Percentiles rank a stretch among this genome's conserved stretches.
Conservation (phyloP, 2,888 invertebrate species). For the Subacronicta megacephala region DNA sequence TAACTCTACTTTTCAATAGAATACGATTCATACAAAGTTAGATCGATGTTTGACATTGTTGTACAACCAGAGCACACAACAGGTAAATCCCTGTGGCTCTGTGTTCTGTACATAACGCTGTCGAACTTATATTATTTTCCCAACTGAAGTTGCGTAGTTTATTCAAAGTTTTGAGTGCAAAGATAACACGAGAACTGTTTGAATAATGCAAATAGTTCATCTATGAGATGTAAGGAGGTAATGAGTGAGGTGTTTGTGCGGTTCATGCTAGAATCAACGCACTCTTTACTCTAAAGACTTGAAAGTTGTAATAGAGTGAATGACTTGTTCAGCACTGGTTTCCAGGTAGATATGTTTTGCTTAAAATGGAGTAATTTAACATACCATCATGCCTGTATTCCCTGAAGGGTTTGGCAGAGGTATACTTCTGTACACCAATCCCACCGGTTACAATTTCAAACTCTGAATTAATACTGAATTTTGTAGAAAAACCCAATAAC, state of each 20-base stretch:
- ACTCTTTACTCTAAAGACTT: slow-evolving; percentile 8
- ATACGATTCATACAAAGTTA: slow-evolving; percentile 56
- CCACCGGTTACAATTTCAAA: too few relatives aligned
- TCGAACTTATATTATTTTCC: slow-evolving; percentile 80
- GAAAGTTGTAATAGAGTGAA: slow-evolving; percentile 17
- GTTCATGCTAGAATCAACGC: slow-evolving; percentile 24
- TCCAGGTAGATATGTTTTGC: too few relatives aligned
- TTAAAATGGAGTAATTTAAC: too few relatives aligned
- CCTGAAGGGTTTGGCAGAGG: too few relatives aligned
- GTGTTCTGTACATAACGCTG: slow-evolving; percentile 59
- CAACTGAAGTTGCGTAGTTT: slow-evolving; percentile 73
- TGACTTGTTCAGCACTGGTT: neutral
- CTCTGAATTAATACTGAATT: too few relatives aligned
- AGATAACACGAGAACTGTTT: slow-evolving; percentile 77
- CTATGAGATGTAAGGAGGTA: slow-evolving; percentile 53
- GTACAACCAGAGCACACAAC: slow-evolving; percentile 60
- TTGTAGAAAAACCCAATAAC: too few relatives aligned
- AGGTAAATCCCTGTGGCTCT: slow-evolving; percentile 66
- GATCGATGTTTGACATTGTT: slow-evolving; percentile 64
- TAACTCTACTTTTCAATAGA: slow-evolving; percentile 33
- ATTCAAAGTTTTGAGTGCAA: slow-evolving; percentile 83
- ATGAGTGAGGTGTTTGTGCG: slow-evolving; percentile 16
- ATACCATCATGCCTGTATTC: too few relatives aligned
- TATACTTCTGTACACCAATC: too few relatives aligned
- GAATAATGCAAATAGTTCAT: slow-evolving; percentile 77